Base-by-base conservation (phyloP, 2,113 vertebrate species). In the Empidonax traillii region DNA sequence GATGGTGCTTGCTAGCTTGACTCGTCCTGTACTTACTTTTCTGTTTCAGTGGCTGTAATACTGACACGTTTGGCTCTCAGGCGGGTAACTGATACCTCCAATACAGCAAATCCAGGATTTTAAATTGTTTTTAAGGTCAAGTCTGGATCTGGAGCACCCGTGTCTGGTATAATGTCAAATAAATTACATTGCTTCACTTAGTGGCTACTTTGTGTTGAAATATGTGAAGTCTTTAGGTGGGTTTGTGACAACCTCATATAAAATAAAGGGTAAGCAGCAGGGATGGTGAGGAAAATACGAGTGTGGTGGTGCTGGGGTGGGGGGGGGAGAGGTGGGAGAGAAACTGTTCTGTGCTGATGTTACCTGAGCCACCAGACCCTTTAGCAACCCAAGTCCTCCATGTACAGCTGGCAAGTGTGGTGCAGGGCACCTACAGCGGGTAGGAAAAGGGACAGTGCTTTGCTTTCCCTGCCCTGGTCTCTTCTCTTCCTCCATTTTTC, bases 131-230 rank as follows among this genome's bases (percentile, higher is more conserved):
- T 65, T 68, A 87, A 94, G 77, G 91, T 88, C 93, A 89, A 78
- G 89, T 89, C 80, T 85, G 93, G 71, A 67, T 51, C 79, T 76
- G 76, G 86, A 92, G 91, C 86, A 74, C 58, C 83, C 9, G 1
- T 94, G 83, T 94, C 90, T 94, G 84, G 65, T 94, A 46, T 44
- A 67, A 82, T 91, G 93, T 95, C 73, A 92, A 96, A 96, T 94
- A 95, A 96, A 95, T 92, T 84, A 51, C 62, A 6, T 85, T 87
- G 93, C 93, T 95, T 94, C 89, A 68, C 44, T 85, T 85, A 44
- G 84, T 91, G 89, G 84, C 95, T 96, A 66, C 61, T 91, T 92
- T 90, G 93, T 94, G 84, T 78, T 96, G 83, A 91, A 96, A 84
- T 82, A 33, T 4, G 0, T 51, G 1, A 67, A n/a, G 78, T 31